Evolutionary conservation across 2,797 vertebrate species (phyloP).

Genomic region (Myotis planiceps): DNA sequence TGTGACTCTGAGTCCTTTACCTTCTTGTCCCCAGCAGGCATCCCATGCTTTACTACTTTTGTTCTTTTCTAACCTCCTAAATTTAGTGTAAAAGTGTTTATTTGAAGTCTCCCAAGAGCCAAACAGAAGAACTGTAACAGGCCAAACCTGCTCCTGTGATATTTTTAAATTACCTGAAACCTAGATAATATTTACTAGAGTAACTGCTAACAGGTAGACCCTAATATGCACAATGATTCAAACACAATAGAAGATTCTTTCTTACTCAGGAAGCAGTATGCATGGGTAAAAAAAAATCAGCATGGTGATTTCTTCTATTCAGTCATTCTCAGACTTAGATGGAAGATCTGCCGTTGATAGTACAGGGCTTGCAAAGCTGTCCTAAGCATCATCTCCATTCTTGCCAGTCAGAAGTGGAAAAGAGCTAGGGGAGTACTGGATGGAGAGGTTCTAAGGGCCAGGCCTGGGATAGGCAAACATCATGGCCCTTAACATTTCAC

Average conservation of each 20-base stretch:
- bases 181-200: background rate
- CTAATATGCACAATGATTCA: background rate
- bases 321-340: background rate
- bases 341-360: background rate
- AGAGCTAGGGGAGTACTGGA: background rate
- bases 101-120: background rate
- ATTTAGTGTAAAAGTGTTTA: background rate
- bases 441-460: background rate
- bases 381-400: background rate
- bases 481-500: background rate
- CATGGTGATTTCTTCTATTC: background rate
- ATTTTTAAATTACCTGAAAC: background rate
- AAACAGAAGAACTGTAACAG: background rate
- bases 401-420: background rate
- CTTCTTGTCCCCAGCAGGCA: background rate
- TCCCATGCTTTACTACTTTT: background rate
- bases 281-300: background rate
- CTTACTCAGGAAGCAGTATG: background rate
- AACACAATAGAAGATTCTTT: background rate
- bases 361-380: background rate
- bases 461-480: background rate
- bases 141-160: background rate
- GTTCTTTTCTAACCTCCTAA: background rate
- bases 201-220: background rate
- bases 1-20: background rate